These are phyloP conservation scores for Hypotaenidia philippensis DNA, from an alignment of 2,797 vertebrate genomes.

Conservation along the genomic window DNA sequence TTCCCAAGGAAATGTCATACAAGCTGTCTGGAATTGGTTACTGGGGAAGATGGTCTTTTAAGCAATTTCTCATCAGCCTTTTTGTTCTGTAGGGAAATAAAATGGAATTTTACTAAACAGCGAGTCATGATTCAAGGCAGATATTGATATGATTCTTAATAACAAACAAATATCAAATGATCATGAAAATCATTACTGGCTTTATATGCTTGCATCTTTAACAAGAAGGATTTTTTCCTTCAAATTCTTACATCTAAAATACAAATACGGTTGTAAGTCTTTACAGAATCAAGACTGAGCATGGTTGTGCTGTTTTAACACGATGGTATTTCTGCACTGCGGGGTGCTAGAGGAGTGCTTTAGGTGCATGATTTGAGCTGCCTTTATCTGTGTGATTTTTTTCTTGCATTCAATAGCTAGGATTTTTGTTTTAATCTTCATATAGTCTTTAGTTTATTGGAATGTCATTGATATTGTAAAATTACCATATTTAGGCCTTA, in stretches of 20 bases:
- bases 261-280: background rate
- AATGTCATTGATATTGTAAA: background rate
- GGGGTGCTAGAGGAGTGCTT: background rate
- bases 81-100: constrained; percentile 57
- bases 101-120: constrained; percentile 43
- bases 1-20: constrained; percentile 70
- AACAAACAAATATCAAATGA: constrained; percentile 41
- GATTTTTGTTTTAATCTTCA: background rate
- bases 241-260: background rate
- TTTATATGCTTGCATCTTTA: constrained; percentile 1
- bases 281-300: background rate
- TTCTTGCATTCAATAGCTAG: background rate
- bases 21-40: constrained; percentile 64
- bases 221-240: background rate
- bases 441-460: background rate
- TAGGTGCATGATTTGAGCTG: background rate
- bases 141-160: constrained; percentile 17
- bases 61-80: constrained; percentile 63
- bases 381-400: background rate
- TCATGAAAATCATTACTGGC: background rate
- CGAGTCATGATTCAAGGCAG: constrained; percentile 62
- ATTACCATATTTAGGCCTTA: background rate
- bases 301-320: background rate
- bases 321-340: background rate
- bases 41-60: constrained; percentile 45